Evolutionary conservation across 2,888 invertebrate genomes (phyloP).

Genomic region (Empis livida): DNA sequence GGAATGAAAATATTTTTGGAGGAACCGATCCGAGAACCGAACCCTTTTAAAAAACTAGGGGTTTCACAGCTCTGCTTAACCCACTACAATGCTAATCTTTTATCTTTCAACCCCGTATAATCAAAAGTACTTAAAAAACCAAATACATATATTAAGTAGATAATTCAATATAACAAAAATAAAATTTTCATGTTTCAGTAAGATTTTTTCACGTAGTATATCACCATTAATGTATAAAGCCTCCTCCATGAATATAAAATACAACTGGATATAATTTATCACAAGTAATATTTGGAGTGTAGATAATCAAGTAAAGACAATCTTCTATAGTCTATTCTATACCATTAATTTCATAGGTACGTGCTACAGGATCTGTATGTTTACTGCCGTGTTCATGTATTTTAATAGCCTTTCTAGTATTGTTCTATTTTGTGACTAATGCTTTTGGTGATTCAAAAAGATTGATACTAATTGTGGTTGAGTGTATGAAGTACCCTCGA

Average conservation of each 20-base stretch:
- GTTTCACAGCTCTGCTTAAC: slow-evolving; percentile 48
- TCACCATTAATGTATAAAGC: slow-evolving; percentile 47
- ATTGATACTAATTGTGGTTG: slow-evolving; percentile 42
- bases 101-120: slow-evolving; percentile 62
- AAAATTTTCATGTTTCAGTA: slow-evolving; percentile 47
- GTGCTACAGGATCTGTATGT: not conserved
- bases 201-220: slow-evolving; percentile 40
- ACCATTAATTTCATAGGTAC: slow-evolving; percentile 29
- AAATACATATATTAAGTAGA: slow-evolving; percentile 49
- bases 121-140: slow-evolving; percentile 64
- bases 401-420: slow-evolving; percentile 36
- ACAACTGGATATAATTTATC: slow-evolving; percentile 43
- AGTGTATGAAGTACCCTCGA: slow-evolving; percentile 49
- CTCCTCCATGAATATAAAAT: slow-evolving; percentile 53
- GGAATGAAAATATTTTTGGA: no score
- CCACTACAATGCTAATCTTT: slow-evolving; percentile 55
- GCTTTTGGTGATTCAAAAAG: slow-evolving; percentile 36
- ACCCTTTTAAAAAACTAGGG: no score
- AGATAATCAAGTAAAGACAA: slow-evolving; percentile 49
- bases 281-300: slow-evolving; percentile 36
- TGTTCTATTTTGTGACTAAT: slow-evolving; percentile 5
- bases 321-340: no score
- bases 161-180: slow-evolving; percentile 55
- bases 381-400: not conserved
- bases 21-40: no score